Percentiles rank a stretch among this genome's conserved stretches.
Evolutionary conservation across 2,113 vertebrate genomes (phyloP).

Genomic region (Corydoras maculifer): DNA sequence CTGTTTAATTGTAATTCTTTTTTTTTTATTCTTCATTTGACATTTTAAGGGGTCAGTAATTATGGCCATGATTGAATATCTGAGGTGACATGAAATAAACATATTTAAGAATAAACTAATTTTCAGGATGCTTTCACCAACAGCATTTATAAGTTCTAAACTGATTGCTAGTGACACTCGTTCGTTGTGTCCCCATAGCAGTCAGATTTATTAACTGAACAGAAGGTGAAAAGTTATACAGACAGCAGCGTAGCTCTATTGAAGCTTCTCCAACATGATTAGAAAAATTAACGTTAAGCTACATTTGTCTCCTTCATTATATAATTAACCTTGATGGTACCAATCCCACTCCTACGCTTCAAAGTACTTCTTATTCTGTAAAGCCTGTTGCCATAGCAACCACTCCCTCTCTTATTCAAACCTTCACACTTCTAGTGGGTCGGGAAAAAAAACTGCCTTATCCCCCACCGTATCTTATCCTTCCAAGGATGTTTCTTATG

Average conservation of each 20-base stretch:
- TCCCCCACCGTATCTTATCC: conserved; percentile 29
- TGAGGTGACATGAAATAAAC: too few species aligned
- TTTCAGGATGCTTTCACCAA: too few species aligned
- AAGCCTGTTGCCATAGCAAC: conserved; percentile 64
- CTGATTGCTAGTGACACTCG: too few species aligned
- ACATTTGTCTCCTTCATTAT: conserved; percentile 40
- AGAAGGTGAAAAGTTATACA: too few species aligned
- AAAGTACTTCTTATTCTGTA: conserved; percentile 50
- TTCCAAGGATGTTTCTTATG: conserved; percentile 1
- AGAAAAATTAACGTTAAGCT: conserved; percentile 8
- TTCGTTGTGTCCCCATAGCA: too few species aligned
- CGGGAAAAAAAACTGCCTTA: conserved; percentile 28
- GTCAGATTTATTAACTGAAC: too few species aligned
- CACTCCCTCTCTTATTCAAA: conserved; percentile 53
- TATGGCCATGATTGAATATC: too few species aligned
- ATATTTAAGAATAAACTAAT: too few species aligned
- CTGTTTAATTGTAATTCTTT: too few species aligned
- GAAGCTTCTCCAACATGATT: not conserved
- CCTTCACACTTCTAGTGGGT: conserved; percentile 47
- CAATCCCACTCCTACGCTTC: conserved; percentile 39
- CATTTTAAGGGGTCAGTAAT: too few species aligned
- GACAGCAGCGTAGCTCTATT: not conserved
- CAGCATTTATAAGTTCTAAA: too few species aligned
- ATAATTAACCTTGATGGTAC: conserved; percentile 51
- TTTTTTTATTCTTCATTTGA: too few species aligned